Base-by-base conservation (phyloP, 2,888 invertebrate genomes). In the Andrena dorsata region DNA sequence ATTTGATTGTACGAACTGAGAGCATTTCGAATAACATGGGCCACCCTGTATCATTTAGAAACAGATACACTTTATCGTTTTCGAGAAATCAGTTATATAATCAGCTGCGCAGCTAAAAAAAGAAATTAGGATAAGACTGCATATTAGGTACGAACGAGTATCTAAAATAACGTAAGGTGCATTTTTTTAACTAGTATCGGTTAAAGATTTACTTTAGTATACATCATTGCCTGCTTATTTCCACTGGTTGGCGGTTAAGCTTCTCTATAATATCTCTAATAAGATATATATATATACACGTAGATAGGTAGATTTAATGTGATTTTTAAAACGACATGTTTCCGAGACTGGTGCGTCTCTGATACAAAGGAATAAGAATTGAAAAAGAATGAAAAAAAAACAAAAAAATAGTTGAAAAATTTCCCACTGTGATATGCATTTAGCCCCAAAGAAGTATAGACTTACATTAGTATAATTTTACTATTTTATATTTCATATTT, bases 381-480 rank as follows among this genome's bases (percentile, higher is more conserved):
- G 83, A 77, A 83, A 85, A 77, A 83, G 41, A 74, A 65, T 20
- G 16, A 64, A 72, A 70, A 64, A 72, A 70, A 84, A 71, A 51
- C 26, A 73, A 80, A 80, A 88, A 84, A 87, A 84, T 90, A 89
- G 89, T 91, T 89, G 86, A 90, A 92, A 92, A 90, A 90, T 92
- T 89, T 90, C 88, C 90, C 91, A 91, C 92, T 93, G 93, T 93
- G 93, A 93, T 93, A 93, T 90, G 92, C 93, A 93, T 93, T 93
- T 92, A 93, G 91, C 91, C 92, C 93, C 92, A 93, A 93, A 93
- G 93, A 93, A 56, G 88, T 92, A 90, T 93, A 93, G 92, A 92
- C 91, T 91, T 92, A 92, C 91, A 93, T 92, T 92, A 93, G 90
- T 90, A 92, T 93, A 92, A 92, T 93, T 92, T 91, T 92, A 92